Base-by-base conservation (phyloP, 2,888 invertebrate species). In the Tenthredo notha region DNA sequence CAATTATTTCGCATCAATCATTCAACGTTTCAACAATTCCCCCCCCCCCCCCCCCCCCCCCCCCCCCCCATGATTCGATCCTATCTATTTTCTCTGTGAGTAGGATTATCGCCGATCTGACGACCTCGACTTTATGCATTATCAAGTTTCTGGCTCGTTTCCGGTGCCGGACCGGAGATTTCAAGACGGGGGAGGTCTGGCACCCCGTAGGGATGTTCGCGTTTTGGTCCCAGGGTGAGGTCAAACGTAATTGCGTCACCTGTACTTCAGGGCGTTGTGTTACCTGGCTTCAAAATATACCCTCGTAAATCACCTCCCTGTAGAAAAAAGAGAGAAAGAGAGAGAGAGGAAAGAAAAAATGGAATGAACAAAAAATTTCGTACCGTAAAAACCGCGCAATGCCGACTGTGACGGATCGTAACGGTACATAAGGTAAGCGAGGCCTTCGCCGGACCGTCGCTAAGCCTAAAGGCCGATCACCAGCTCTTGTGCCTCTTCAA, bases 201-300 rank as follows among this genome's bases (percentile, higher is more conserved):
- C 58, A 37, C 78, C 80, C 80, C 80, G 80, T 61, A 25, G 50
- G 54, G 77, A 50, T 77, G 77, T 77, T 33, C 77, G 80, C 58
- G n/a, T 74, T 33, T 54, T 40, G 18, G 37, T 37, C 21, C 61
- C 58, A 40, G 40, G 89, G 90, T 92, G 91, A 93, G 93, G 93
- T 91, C 91, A 86, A 75, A 86, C 88, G 88, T 89, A 90, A 91
- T 92, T 92, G 91, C 92, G 88, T 92, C 93, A 93, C 92, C 92
- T 93, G 92, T 91, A 89, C 65, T 70, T 67, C 47, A 25, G 54
- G 67, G 67, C 47, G n/a, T n/a, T 2, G 80, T 58, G 40, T 65
- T 83, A 83, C 83, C 83, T 83, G 67, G n/a, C 37, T 29, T 47
- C 25, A 43, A 67, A 67, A 37, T 43, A 21, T n/a, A 70, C 70